phyloP scores from a whole-genome alignment of 2,797 vertebrate species.

The Sparus aurata region DNA sequence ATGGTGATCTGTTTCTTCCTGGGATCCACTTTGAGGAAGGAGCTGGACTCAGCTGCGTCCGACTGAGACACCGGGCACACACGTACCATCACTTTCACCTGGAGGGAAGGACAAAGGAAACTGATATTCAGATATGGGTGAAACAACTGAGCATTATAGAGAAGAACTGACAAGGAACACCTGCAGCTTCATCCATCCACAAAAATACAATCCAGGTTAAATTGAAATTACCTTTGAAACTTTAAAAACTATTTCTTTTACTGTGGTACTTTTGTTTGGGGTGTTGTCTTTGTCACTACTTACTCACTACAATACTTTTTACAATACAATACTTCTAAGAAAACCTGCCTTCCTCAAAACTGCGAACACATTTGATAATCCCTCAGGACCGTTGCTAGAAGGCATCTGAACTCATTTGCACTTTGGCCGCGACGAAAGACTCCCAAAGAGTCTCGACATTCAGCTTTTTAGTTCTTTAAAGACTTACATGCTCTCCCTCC shows the following conservation, averaged over 20 bases:
- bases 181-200: neutral
- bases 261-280: neutral
- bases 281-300: neutral
- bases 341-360: neutral
- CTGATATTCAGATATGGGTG: neutral
- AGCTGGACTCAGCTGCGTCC: slow-evolving; percentile 92
- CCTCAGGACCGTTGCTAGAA: slow-evolving; percentile 12
- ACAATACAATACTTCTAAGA: too few relatives aligned
- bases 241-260: too few relatives aligned
- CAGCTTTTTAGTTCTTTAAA: slow-evolving; percentile 34
- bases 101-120: slow-evolving; percentile 40
- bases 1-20: slow-evolving; percentile 97
- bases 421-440: neutral
- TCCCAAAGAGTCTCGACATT: slow-evolving; percentile 34
- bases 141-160: neutral
- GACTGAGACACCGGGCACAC: slow-evolving; percentile 90
- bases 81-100: slow-evolving; percentile 99
- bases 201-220: neutral
- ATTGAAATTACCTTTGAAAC: too few relatives aligned
- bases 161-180: neutral
- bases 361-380: slow-evolving; percentile 14
- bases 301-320: neutral
- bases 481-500: slow-evolving; percentile 14
- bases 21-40: slow-evolving; percentile 96
- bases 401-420: slow-evolving; percentile 19